Evolutionary conservation across 2,113 vertebrate genomes (phyloP).

Genomic region (Rallus limicola): DNA sequence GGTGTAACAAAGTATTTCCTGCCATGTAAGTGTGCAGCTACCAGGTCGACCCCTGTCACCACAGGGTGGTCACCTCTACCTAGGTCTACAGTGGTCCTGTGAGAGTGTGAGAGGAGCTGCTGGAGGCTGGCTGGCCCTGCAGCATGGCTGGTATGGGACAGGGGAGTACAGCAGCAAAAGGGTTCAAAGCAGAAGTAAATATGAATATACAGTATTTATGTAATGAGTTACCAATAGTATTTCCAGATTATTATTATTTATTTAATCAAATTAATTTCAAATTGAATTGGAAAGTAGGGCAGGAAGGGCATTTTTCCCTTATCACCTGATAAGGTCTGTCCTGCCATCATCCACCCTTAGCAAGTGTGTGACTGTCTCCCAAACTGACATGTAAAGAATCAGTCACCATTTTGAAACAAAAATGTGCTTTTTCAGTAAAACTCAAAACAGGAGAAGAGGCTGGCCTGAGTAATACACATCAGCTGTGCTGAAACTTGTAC

Average conservation of each 20-base stretch:
- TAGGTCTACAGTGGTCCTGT: not conserved
- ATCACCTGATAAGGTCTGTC: constrained; percentile 14
- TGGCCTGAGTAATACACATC: constrained; percentile 57
- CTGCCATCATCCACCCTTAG: constrained; percentile 63
- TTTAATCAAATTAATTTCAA: constrained; percentile 15
- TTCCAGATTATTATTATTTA: constrained; percentile 51
- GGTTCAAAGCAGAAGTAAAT: constrained; percentile 77
- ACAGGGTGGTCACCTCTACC: not conserved
- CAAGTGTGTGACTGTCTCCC: constrained; percentile 49
- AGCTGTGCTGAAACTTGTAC: constrained; percentile 36
- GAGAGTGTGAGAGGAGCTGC: accelerated
- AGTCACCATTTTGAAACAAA: constrained; percentile 56
- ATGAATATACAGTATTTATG: constrained; percentile 78
- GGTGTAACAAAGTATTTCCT: not conserved
- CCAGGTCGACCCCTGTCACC: not conserved
- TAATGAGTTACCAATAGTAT: constrained; percentile 75
- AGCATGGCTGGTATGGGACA: not conserved
- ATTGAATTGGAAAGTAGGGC: constrained; percentile 19
- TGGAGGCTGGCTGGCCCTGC: not conserved
- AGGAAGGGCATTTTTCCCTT: constrained; percentile 56
- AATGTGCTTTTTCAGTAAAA: constrained; percentile 33
- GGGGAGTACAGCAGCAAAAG: constrained; percentile 88
- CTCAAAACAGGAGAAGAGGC: constrained; percentile 7
- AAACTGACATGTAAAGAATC: constrained; percentile 66
- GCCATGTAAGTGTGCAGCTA: not conserved